These are phyloP conservation scores for Melanotaenia parkinsoni DNA, from an alignment of 2,797 vertebrate species.

Conservation along the genomic window DNA sequence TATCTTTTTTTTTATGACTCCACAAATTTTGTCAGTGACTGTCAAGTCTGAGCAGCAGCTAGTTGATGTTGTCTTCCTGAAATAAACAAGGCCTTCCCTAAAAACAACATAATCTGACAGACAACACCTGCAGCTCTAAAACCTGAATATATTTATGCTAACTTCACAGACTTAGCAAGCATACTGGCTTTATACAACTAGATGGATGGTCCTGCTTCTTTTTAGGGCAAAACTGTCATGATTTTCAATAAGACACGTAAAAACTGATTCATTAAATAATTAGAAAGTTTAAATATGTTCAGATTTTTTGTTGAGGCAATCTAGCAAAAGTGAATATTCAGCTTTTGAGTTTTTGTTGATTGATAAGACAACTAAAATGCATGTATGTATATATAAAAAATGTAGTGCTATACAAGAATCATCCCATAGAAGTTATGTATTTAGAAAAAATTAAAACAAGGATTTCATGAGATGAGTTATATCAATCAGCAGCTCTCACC, in stretches of 20 bases:
- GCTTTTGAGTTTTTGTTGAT: neutral
- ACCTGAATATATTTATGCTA: neutral
- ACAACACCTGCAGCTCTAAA: neutral
- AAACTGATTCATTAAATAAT: too few relatives aligned
- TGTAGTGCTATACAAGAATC: neutral
- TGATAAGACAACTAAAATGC: neutral
- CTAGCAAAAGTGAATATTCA: neutral
- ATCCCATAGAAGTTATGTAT: neutral
- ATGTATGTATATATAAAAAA: neutral
- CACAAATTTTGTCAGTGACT: neutral
- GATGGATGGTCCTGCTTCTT: neutral
- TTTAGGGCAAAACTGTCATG: neutral
- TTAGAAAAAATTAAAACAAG: neutral
- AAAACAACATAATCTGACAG: neutral
- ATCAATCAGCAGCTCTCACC: conserved; percentile 65
- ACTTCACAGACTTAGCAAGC: neutral
- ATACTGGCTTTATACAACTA: neutral
- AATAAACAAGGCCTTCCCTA: neutral
- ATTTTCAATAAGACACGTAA: neutral
- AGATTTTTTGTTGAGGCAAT: neutral
- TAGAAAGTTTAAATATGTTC: neutral
- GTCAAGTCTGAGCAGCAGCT: neutral
- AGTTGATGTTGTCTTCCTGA: neutral
- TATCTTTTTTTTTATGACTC: neutral
- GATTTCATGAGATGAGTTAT: neutral